Conservation (phyloP, 2,797 vertebrate species). For the Pangasius krempfi region DNA sequence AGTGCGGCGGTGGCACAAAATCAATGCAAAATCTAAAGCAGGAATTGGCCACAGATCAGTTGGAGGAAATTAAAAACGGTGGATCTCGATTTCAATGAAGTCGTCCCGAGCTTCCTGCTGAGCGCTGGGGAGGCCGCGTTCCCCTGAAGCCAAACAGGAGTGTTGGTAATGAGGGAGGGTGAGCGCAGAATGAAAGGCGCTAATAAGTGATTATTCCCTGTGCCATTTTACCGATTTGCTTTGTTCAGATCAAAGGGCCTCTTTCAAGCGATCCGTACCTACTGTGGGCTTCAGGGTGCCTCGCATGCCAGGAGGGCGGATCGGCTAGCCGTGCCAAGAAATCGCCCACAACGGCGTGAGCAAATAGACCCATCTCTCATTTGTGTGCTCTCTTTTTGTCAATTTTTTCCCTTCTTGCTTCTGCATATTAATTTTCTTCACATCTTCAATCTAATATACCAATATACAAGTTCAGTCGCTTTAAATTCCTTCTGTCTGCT, state of each 20-base stretch:
- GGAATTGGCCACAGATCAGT: constrained; percentile 71
- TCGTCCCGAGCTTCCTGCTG: constrained; percentile 74
- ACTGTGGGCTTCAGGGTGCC: constrained; percentile 64
- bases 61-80: constrained; percentile 76
- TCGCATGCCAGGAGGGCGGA: constrained; percentile 66
- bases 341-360: constrained; percentile 63
- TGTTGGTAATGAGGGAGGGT: constrained; percentile 74
- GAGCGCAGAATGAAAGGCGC: constrained; percentile 71
- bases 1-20: constrained; percentile 66
- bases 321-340: constrained; percentile 68
- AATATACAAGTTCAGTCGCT: not conserved
- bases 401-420: constrained; percentile 10
- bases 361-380: constrained; percentile 59
- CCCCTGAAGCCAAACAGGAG: constrained; percentile 76
- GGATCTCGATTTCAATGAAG: constrained; percentile 74
- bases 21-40: constrained; percentile 79
- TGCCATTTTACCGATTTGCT: constrained; percentile 76
- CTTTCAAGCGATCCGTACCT: constrained; percentile 73
- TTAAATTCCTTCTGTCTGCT: not conserved
- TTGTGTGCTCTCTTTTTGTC: constrained; percentile 19
- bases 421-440: not conserved
- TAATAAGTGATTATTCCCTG: constrained; percentile 79
- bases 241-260: constrained; percentile 76
- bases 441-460: not conserved
- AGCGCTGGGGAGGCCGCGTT: constrained; percentile 65